Conservation (phyloP, 1,140 invertebrate species). For the Atopsyche davidsoni region DNA sequence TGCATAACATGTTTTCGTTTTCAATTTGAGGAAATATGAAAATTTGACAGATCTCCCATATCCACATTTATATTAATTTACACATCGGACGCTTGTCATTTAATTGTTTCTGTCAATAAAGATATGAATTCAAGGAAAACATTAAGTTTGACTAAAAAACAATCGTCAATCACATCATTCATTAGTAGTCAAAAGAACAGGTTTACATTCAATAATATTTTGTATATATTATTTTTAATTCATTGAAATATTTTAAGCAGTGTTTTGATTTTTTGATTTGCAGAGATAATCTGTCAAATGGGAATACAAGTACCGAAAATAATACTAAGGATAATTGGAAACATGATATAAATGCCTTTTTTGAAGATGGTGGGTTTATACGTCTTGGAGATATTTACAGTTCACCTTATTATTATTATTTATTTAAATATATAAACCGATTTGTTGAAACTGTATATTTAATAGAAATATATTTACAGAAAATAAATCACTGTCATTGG, state of each 20-base stretch:
- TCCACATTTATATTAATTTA: too few species aligned
- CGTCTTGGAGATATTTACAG: neutral
- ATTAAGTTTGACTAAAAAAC: conserved; percentile 14
- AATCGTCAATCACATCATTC: conserved; percentile 12
- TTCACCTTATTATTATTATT: neutral
- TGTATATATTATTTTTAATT: neutral
- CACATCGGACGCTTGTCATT: too few species aligned
- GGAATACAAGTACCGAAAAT: neutral
- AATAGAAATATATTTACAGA: too few species aligned
- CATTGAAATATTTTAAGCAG: neutral
- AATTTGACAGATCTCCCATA: too few species aligned
- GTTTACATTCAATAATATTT: neutral
- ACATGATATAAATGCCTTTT: conserved; percentile 7
- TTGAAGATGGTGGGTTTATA: conserved; percentile 7
- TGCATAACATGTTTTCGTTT: too few species aligned
- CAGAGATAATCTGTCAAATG: neutral
- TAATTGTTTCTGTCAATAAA: too few species aligned
- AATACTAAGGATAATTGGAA: conserved; percentile 9
- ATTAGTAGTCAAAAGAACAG: conserved; percentile 4
- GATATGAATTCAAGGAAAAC: conserved; percentile 10
- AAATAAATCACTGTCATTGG: conserved; percentile 5
- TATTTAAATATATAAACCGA: too few species aligned
- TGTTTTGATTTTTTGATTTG: neutral
- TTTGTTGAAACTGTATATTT: too few species aligned
- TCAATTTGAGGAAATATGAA: too few species aligned